Percentiles rank a stretch among this genome's conserved stretches.
Conservation (phyloP, 2,888 invertebrate species). For the Drymonia ruficornis region DNA sequence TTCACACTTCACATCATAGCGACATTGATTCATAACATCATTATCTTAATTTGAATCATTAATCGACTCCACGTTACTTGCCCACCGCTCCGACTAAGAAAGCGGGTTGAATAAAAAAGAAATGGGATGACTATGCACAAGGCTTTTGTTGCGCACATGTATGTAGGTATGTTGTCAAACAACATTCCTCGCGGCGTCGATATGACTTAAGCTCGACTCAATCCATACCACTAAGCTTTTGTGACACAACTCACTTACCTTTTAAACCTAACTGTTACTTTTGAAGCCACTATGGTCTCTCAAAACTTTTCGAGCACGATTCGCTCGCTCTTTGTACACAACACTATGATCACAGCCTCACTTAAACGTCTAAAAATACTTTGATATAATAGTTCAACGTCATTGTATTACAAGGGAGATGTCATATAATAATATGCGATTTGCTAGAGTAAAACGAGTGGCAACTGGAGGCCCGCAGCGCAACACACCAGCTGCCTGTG, state of each 20-base stretch:
- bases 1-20: constrained; percentile 47
- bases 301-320: constrained; percentile 55
- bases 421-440: constrained; percentile 55
- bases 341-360: constrained; percentile 66
- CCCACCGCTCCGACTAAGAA: constrained; percentile 53
- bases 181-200: constrained; percentile 81
- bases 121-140: constrained; percentile 76
- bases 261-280: constrained; percentile 81
- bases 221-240: constrained; percentile 74
- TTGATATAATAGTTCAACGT: constrained; percentile 60
- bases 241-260: constrained; percentile 80
- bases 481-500: constrained; percentile 75
- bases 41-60: constrained; percentile 33
- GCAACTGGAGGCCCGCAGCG: constrained; percentile 63
- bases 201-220: constrained; percentile 78
- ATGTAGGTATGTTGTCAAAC: constrained; percentile 83
- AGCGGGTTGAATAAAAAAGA: constrained; percentile 72
- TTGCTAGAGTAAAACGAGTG: constrained; percentile 71
- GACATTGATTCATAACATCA: constrained; percentile 50
- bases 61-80: constrained; percentile 36
- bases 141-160: constrained; percentile 83
- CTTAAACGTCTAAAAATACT: constrained; percentile 52
- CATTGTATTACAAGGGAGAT: constrained; percentile 67
- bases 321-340: constrained; percentile 58
- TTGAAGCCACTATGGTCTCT: constrained; percentile 63